phyloP scores from a whole-genome alignment of 2,113 vertebrate species.

The Dromas ardeola region DNA sequence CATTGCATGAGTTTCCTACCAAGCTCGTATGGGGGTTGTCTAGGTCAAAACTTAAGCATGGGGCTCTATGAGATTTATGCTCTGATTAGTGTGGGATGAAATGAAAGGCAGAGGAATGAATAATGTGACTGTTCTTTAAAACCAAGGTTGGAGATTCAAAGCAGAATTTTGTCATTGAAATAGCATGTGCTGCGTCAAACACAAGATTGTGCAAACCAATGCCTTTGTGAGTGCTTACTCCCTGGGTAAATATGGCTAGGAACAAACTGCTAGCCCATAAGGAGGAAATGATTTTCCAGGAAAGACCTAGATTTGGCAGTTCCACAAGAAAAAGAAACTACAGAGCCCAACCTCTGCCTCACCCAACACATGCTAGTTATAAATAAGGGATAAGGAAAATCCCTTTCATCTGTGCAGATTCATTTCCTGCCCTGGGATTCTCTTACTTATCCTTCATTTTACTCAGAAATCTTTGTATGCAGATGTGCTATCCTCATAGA shows the following conservation, averaged over 20 bases:
- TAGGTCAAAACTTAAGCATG: neutral
- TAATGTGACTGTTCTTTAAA: neutral
- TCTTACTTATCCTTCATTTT: neutral
- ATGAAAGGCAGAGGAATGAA: neutral
- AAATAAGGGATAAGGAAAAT: neutral
- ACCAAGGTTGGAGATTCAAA: neutral
- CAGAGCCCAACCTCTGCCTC: neutral
- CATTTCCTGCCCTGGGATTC: constrained; percentile 31
- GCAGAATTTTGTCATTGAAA: neutral
- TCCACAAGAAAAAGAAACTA: constrained; percentile 13
- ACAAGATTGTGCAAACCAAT: neutral
- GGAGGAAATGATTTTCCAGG: neutral
- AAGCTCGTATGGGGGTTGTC: neutral
- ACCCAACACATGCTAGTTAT: neutral
- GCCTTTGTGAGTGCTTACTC: neutral
- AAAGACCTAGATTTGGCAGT: neutral
- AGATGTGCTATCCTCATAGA: neutral
- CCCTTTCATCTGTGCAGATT: constrained; percentile 20
- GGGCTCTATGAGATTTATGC: neutral
- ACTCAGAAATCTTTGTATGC: neutral
- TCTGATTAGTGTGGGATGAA: neutral
- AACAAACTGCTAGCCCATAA: neutral
- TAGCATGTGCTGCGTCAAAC: neutral
- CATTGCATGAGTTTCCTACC: fast-evolving
- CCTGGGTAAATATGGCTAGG: neutral